phyloP scores from a whole-genome alignment of 2,888 invertebrate genomes.

The Dryobota labecula region DNA sequence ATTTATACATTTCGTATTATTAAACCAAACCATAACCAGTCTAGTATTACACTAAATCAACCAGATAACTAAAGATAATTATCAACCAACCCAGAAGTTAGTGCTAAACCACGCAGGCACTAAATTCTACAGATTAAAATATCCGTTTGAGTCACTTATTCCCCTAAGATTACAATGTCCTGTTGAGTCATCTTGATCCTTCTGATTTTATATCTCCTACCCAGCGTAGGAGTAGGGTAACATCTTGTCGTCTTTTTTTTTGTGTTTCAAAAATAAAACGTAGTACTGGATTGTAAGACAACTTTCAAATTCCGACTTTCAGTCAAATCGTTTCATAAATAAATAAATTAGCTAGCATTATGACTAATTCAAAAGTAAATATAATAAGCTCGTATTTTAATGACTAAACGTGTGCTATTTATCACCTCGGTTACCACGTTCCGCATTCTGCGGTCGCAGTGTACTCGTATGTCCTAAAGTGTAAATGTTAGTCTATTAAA shows the following conservation, averaged over 20 bases:
- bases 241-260: no score
- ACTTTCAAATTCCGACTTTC: neutral
- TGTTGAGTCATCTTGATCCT: neutral
- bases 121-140: no score
- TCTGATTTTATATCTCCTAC: neutral
- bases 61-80: no score
- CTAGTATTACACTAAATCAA: no score
- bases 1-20: no score
- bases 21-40: no score
- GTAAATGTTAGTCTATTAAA: slow-evolving; percentile 42
- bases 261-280: neutral
- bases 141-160: neutral
- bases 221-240: no score
- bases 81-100: no score
- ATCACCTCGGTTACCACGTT: slow-evolving; percentile 7
- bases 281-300: neutral
- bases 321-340: neutral
- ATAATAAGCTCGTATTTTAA: slow-evolving; percentile 18
- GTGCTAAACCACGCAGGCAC: no score
- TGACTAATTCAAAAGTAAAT: slow-evolving; percentile 36
- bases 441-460: slow-evolving; percentile 56
- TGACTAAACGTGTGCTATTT: slow-evolving; percentile 48
- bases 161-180: neutral
- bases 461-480: slow-evolving; percentile 44
- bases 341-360: slow-evolving; percentile 23